Conservation (phyloP, 2,797 vertebrate species). For the Anguilla anguilla region DNA sequence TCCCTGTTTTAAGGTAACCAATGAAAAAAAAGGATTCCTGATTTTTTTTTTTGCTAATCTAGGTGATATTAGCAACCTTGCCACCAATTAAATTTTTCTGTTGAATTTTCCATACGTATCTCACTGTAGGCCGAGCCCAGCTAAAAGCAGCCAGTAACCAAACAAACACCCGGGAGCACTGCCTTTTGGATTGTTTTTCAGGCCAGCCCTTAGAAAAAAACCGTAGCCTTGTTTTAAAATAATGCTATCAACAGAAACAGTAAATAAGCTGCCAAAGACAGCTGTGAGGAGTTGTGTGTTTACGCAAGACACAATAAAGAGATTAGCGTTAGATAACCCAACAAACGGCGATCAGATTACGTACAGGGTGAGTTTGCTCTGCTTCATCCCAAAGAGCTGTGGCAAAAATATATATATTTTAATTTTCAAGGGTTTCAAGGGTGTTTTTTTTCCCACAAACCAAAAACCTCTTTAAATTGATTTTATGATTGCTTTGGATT, state of each 20-base stretch:
- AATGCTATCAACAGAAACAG: background rate
- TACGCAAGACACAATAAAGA: background rate
- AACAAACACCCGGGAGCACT: background rate
- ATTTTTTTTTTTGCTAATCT: background rate
- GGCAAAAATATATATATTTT: background rate
- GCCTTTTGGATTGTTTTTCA: background rate
- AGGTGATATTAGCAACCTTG: background rate
- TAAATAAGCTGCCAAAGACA: background rate
- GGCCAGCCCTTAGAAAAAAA: background rate
- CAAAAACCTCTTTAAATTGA: background rate
- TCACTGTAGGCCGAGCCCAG: background rate
- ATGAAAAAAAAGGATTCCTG: background rate
- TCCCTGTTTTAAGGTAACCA: background rate
- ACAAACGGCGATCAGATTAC: background rate
- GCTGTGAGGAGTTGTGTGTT: background rate
- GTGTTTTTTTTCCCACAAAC: too few relatives aligned
- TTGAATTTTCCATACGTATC: background rate
- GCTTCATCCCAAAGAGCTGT: background rate
- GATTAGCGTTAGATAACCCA: constrained; percentile 10
- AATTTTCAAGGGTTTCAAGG: too few relatives aligned
- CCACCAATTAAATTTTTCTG: background rate
- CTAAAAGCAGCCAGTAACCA: background rate
- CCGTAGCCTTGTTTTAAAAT: background rate
- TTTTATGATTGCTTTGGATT: background rate
- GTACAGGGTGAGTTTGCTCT: background rate